A percentile compares a stretch with the other conserved stretches of the same genome.
These are phyloP conservation scores for Hyles lineata DNA, from an alignment of 2,888 invertebrate genomes.

Conservation along the genomic window DNA sequence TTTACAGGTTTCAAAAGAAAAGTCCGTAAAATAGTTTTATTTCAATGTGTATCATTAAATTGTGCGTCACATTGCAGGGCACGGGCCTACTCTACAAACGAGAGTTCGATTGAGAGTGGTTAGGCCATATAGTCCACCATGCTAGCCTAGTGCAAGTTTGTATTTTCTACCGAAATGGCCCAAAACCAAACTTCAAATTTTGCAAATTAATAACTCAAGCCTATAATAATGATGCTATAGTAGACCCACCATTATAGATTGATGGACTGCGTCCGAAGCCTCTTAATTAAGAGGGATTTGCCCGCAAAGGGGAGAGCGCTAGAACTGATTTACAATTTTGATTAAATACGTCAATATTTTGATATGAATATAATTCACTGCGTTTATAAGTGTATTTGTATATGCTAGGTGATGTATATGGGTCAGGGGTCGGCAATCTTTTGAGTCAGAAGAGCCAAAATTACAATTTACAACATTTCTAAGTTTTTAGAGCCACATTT, in stretches of 20 bases:
- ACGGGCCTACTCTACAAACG: no score
- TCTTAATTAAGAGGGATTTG: neutral
- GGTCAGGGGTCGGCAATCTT: no score
- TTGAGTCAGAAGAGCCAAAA: no score
- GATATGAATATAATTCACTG: neutral
- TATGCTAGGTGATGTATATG: neutral
- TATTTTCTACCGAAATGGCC: neutral
- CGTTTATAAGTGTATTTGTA: neutral
- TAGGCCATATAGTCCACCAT: no score
- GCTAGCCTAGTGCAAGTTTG: no score
- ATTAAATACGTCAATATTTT: neutral
- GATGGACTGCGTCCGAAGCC: slow-evolving; percentile 10
- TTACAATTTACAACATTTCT: no score
- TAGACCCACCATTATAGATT: neutral
- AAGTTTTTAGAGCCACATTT: no score
- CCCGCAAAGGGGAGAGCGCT: neutral
- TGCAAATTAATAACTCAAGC: neutral
- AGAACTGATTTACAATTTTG: slow-evolving; percentile 4
- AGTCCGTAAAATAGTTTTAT: no score
- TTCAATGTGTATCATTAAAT: no score
- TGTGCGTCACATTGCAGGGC: no score
- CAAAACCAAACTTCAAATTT: neutral
- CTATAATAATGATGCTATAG: neutral
- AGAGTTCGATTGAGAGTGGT: no score
- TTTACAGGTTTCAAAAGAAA: no score